Evolutionary conservation across 1,140 invertebrate species (phyloP).

Genomic region (Brachionus rotundiformis): DNA sequence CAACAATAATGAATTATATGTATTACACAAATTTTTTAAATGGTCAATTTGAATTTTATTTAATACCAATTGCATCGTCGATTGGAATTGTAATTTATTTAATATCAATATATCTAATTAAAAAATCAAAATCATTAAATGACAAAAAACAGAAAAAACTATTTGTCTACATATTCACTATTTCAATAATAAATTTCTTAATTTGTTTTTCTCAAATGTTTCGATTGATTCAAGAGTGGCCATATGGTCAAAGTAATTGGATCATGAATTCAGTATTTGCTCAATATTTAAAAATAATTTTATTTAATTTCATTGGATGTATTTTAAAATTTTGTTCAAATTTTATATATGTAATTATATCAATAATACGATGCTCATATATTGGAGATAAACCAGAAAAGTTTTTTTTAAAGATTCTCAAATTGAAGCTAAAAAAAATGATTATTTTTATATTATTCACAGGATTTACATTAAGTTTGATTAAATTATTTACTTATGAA

Average conservation of each 20-base stretch:
- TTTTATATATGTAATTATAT: conserved; percentile 6
- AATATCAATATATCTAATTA: not conserved
- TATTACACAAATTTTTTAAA: not conserved
- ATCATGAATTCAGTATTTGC: not conserved
- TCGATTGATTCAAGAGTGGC: not conserved
- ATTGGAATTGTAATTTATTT: not conserved
- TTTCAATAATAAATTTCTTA: not conserved
- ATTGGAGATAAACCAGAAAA: conserved; percentile 13
- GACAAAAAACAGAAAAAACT: conserved; percentile 9
- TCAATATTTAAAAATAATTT: not conserved
- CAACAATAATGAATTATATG: not conserved
- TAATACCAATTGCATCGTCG: not conserved
- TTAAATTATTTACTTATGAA: conserved; percentile 15
- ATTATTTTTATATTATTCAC: not conserved
- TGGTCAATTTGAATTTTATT: conserved; percentile 14
- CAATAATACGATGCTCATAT: not conserved
- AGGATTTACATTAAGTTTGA: not conserved
- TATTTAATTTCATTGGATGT: conserved; percentile 1
- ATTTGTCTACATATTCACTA: not conserved
- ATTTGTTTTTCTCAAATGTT: not conserved
- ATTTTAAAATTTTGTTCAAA: conserved; percentile 3
- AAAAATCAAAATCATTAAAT: conserved; percentile 4
- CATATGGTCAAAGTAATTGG: not conserved
- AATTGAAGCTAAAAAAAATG: not conserved
- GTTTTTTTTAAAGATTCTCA: not conserved